Percentiles rank a stretch among this genome's conserved stretches.
Evolutionary conservation across 2,888 invertebrate species (phyloP).

Genomic region (Esperia sulphurella): DNA sequence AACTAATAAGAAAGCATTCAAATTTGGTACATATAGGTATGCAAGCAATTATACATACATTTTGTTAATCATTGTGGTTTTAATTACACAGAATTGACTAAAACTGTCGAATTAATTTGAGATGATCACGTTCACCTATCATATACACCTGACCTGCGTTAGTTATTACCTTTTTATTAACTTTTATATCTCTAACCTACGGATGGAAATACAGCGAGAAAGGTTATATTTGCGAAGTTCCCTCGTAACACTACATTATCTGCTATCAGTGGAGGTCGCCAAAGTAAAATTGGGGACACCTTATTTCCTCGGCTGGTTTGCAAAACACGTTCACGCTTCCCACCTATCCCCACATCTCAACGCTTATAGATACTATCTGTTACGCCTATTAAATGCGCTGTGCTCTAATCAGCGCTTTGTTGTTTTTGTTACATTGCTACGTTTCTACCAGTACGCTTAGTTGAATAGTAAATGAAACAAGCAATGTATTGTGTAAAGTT

Average conservation of each 20-base stretch:
- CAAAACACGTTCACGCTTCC: slow-evolving; percentile 78
- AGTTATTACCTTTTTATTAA: too few species aligned
- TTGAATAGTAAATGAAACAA: slow-evolving; percentile 7
- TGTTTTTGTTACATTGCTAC: slow-evolving; percentile 36
- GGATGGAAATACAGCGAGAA: slow-evolving; percentile 33
- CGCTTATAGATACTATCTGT: slow-evolving; percentile 76
- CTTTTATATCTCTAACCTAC: too few species aligned
- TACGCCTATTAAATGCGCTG: slow-evolving; percentile 54
- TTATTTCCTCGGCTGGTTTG: slow-evolving; percentile 75
- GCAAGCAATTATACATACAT: too few species aligned
- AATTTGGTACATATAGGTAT: too few species aligned
- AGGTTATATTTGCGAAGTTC: slow-evolving; percentile 52
- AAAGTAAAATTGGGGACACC: slow-evolving; percentile 75
- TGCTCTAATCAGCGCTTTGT: neutral
- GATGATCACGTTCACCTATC: too few species aligned
- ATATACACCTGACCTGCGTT: too few species aligned
- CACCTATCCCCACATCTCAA: slow-evolving; percentile 78
- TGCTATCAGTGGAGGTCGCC: slow-evolving; percentile 68
- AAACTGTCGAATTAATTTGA: too few species aligned
- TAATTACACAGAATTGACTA: too few species aligned
- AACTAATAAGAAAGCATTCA: neutral
- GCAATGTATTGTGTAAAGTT: slow-evolving; percentile 30
- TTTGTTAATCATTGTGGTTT: too few species aligned
- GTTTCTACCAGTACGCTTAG: slow-evolving; percentile 9
- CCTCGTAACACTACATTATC: slow-evolving; percentile 64